Percentiles rank a stretch among this genome's conserved stretches.
Evolutionary conservation across 2,797 vertebrate genomes (phyloP).

Genomic region (Vultur gryphus): DNA sequence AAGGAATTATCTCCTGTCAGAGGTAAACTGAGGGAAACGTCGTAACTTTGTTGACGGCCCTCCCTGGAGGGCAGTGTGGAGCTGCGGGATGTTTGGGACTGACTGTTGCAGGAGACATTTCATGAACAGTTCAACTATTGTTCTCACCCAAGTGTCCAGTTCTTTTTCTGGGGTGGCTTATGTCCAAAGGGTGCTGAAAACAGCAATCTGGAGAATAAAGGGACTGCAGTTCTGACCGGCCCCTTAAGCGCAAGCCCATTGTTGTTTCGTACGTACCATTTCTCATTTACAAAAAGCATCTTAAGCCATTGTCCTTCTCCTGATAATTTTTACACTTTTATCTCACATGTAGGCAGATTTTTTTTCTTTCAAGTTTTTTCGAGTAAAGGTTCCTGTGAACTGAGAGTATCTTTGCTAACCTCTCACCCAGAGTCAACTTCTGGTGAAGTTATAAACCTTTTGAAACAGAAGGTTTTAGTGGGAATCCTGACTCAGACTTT

Average conservation of each 20-base stretch:
- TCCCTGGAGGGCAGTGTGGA: slow-evolving; percentile 57
- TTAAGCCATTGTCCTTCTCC: background rate
- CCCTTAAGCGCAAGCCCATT: background rate
- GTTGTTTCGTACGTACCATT: background rate
- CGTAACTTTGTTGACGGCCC: background rate
- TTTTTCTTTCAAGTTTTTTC: background rate
- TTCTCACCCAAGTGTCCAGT: slow-evolving; percentile 2
- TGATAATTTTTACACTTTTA: background rate
- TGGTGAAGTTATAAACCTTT: background rate
- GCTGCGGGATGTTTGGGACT: background rate
- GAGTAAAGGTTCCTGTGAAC: background rate
- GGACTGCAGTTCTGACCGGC: background rate
- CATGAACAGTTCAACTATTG: slow-evolving; percentile 16
- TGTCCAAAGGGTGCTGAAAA: slow-evolving; percentile 13
- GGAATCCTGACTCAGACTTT: slow-evolving; percentile 42
- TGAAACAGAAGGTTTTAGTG: background rate
- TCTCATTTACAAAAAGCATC: background rate
- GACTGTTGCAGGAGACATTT: background rate
- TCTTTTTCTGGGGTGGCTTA: slow-evolving; percentile 5
- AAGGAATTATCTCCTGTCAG: background rate
- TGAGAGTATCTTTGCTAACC: background rate
- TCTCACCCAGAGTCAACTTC: slow-evolving; percentile 15
- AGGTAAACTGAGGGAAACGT: background rate
- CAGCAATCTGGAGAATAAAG: background rate
- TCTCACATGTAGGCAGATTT: background rate